Base-by-base conservation (phyloP, 2,797 vertebrate species). In the Toxotes lorentzi region DNA sequence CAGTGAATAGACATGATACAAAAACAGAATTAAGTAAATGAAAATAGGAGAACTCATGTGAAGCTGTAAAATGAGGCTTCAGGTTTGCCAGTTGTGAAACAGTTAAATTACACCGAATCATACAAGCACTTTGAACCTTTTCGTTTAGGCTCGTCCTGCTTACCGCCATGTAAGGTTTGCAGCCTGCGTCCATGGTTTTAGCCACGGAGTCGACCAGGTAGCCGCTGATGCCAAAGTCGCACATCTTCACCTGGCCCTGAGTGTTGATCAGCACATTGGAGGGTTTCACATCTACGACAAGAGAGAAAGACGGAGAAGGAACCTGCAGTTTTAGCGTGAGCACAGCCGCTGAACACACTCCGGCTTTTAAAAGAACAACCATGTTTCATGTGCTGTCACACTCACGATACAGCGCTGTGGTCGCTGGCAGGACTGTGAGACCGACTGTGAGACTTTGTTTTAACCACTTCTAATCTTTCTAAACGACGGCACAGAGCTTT, bases 151-250 rank as follows among this genome's bases (percentile, higher is more conserved):
- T 24, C 7, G 0, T 7, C 21, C 45, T 12, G 92, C 97, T 97
- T 86, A 99, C 98, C 48, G 98, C 98, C 98, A 99, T 99, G 94
- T 99, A 99, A 2, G 98, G 98, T 88, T 99, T 99, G 91, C 98
- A 99, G 84, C 98, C 98, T 0, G 98, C 98, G 5, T 99, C 98
- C 93, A 99, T 97, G 21, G 98, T 99, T 89, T 99, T 99, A 40
- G 98, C 98, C 78, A 99, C 97, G 0, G 98, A 99, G 92, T 99
- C 97, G 7, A 99, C 98, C 76, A 99, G 95, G 92, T 99, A 98
- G 76, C 97, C 98, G 6, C 98, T 99, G 96, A 99, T 99, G 21
- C 98, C 98, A 32, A 99, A 99, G 88, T 99, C 98, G 5, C 98
- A 99, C 97, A 99, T 99, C 96, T 99, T 99, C 91, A 99, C 98